Base-by-base conservation (phyloP, 2,113 vertebrate genomes). In the Caretta caretta region DNA sequence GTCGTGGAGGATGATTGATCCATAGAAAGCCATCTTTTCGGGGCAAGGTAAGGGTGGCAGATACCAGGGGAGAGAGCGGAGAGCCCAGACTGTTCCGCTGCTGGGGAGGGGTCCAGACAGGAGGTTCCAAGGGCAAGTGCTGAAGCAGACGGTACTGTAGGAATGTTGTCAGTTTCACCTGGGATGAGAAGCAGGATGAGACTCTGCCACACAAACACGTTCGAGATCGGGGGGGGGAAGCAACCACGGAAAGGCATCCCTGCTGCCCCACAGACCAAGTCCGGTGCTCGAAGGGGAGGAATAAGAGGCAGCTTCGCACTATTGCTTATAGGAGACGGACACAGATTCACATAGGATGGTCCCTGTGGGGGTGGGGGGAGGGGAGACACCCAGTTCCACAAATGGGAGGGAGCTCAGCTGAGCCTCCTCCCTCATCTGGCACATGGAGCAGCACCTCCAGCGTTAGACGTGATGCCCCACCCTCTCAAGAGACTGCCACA, bases 361-460 rank as follows among this genome's bases (percentile, higher is more conserved):
- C 92, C 79, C 59, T 14, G 62, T 16, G 54, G 48, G 76, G 10
- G 29, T 4, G 8, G 53, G 35, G 48, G 8, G 53, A 25, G 48
- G 20, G 20, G 51, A 38, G 46, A 65, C 80, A 53, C 76, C 79
- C 79, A 14, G 29, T 46, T 35, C 24, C 20, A n/a, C 14, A n/a
- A 8, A 59, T 22, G 17, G 62, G 19, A 38, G 35, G 56, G 51
- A 29, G 80, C 25, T 24, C 69, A 22, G 51, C 17, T 50, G 85
- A 82, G 90, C 89, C 56, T 59, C 80, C 80, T 35, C 38, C 86
- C 19, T 85, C 86, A 92, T 86, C 86, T 85, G 83, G 90, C 89
- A 76, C 8, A 12, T 42, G 86, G 96, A 88, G 87, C 91, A 91
- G 92, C 87, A 51, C 86, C 82, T 90, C 87, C 84, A 38, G 80